phyloP scores from a whole-genome alignment of 2,888 invertebrate species.

The Tenodera sinensis region DNA sequence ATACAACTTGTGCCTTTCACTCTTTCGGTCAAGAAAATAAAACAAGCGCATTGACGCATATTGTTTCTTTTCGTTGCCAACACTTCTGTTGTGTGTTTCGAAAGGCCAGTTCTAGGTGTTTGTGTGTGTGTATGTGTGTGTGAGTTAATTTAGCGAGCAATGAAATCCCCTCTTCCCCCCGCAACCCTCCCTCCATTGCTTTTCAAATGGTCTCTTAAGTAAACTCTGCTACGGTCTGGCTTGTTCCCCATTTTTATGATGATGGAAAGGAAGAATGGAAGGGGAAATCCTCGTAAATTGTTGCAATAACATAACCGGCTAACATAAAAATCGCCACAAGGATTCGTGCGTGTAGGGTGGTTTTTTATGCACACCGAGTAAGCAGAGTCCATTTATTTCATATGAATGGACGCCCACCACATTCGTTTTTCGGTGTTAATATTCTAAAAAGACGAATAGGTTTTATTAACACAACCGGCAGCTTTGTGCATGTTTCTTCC shows the following conservation, averaged over 20 bases:
- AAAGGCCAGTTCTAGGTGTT: not conserved
- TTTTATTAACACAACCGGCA: no score
- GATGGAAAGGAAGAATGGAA: not conserved
- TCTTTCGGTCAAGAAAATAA: no score
- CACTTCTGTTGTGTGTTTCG: not conserved
- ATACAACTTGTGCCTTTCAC: no score
- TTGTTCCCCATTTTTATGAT: constrained; percentile 4
- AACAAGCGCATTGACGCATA: not conserved
- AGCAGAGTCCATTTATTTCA: no score
- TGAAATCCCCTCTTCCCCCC: not conserved
- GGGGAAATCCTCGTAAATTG: not conserved
- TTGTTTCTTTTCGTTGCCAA: not conserved
- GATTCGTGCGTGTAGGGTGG: not conserved
- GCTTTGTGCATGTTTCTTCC: no score
- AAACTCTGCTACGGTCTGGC: not conserved
- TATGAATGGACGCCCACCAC: no score
- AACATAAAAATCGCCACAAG: not conserved
- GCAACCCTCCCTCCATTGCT: not conserved
- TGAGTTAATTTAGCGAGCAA: not conserved
- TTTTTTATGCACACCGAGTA: no score
- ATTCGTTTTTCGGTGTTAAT: no score
- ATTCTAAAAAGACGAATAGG: no score
- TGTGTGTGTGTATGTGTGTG: no score
- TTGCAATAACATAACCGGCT: not conserved
- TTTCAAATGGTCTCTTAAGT: constrained; percentile 2